Base-by-base conservation (phyloP, 2,888 invertebrate genomes). In the Rhogogaster chlorosoma region DNA sequence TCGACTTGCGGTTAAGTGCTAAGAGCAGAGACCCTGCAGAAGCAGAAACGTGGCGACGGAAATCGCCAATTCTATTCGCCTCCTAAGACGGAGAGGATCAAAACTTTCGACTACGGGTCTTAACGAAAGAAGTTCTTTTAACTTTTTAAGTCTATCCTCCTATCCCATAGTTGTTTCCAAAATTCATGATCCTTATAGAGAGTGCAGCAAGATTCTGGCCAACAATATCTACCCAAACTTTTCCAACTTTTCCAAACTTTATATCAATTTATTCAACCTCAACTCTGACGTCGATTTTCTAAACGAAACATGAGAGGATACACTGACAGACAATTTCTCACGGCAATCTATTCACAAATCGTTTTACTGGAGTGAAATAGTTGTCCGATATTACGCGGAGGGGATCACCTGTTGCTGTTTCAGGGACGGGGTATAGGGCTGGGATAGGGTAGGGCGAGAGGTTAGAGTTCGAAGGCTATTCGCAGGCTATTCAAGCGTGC, bases 391-490 rank as follows among this genome's bases (percentile, higher is more conserved):
- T 64, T 83, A 83, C 67, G 83, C 67, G 67, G 57, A 83, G 45
- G 70, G 70, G 83, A 83, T 83, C 83, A 83, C 83, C 83, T 83
- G 83, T 83, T 83, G 83, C 83, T 70, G 80, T 80, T 10, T 49
- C 38, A 61, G 80, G 78, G 61, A 38, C 26, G 83, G 83, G 83
- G 83, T 49, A 26, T 29, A 67, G 45, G 45, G 45, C 12, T 29
- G 45, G 45, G 83, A 67, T 83, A 83, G 93, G 93, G 92, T 92
- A 90, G 88, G 84, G 87, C 88, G 89, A 90, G 90, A 92, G 91
- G 90, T 91, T 91, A 90, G 90, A 89, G 90, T 92, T 92, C 91
- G 92, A 92, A 92, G 90, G 91, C 91, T 90, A 93, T 93, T 93
- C 92, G 83, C 83, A 83, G 57, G 83, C 83, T 83, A 83, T 83